Conservation (phyloP, 53 echinoderm and acorn worm species). For the Patiria pectinifera region DNA sequence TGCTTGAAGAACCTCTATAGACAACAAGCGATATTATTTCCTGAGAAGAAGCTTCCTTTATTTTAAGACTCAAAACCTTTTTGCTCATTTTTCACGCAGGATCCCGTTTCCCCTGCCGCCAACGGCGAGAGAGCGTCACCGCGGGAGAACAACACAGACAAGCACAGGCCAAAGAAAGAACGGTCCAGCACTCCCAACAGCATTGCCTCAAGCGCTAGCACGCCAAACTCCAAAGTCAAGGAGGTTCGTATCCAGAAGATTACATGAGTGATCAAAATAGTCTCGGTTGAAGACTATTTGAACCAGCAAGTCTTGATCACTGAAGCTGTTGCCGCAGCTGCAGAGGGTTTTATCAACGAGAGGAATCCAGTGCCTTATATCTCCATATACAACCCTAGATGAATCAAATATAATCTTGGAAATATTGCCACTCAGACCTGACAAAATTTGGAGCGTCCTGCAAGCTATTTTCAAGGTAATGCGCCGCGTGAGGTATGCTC, state of each 20-base stretch:
- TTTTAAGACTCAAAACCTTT: not conserved
- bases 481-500: not conserved
- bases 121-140: slow-evolving; percentile 87
- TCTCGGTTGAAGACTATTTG: not conserved
- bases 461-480: too few species aligned
- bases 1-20: too few species aligned
- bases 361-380: too few species aligned
- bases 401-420: too few species aligned
- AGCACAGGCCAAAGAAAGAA: slow-evolving; percentile 97
- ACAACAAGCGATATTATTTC: too few species aligned
- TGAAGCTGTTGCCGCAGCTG: too few species aligned
- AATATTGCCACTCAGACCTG: too few species aligned
- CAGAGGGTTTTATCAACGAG: too few species aligned
- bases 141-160: slow-evolving; percentile 84
- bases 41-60: too few species aligned
- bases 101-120: slow-evolving; percentile 87
- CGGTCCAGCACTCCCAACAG: slow-evolving; percentile 96
- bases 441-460: too few species aligned
- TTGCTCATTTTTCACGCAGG: slow-evolving; percentile 53
- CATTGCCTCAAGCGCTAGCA: slow-evolving; percentile 93
- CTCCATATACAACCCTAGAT: too few species aligned
- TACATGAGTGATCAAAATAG: not conserved
- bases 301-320: too few species aligned
- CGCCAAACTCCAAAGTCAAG: slow-evolving; percentile 93
- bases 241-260: slow-evolving; percentile 66